Evolutionary conservation across 2,113 vertebrate species (phyloP).

Genomic region (Vombatus ursinus): DNA sequence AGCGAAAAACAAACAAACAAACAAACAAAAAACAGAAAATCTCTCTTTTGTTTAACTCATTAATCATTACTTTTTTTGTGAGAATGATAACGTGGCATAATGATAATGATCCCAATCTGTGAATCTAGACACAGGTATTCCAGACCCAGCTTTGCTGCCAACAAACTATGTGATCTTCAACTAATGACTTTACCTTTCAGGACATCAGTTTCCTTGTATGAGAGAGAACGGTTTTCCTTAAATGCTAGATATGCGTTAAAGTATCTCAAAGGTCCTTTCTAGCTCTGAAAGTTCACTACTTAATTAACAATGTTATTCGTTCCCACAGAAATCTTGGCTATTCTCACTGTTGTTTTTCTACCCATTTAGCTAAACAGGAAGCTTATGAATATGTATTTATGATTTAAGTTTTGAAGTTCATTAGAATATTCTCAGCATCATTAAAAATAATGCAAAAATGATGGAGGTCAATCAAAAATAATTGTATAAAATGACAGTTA

Average conservation of each 20-base stretch:
- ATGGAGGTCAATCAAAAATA: not conserved
- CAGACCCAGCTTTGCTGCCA: not conserved
- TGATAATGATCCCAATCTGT: not conserved
- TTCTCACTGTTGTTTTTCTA: not conserved
- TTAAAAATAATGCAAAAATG: not conserved
- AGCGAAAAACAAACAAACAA: too few species aligned
- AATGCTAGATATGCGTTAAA: not conserved
- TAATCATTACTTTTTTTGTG: not conserved
- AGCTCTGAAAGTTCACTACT: not conserved
- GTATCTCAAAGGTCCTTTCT: not conserved
- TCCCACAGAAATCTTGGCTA: not conserved
- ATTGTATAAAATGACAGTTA: not conserved
- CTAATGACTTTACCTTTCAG: not conserved
- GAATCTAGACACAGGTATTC: not conserved
- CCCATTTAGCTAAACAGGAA: too few species aligned
- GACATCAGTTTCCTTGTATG: not conserved
- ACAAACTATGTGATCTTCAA: not conserved
- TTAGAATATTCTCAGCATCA: not conserved
- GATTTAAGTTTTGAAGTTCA: not conserved
- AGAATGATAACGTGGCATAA: not conserved
- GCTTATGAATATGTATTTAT: not conserved
- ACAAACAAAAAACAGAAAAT: not conserved
- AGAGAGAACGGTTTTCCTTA: not conserved
- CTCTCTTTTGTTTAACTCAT: not conserved
- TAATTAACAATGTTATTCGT: not conserved